Percentiles rank a stretch among this genome's conserved stretches.
Conservation (phyloP, 2,797 vertebrate genomes). For the Rousettus madagascariensis region DNA sequence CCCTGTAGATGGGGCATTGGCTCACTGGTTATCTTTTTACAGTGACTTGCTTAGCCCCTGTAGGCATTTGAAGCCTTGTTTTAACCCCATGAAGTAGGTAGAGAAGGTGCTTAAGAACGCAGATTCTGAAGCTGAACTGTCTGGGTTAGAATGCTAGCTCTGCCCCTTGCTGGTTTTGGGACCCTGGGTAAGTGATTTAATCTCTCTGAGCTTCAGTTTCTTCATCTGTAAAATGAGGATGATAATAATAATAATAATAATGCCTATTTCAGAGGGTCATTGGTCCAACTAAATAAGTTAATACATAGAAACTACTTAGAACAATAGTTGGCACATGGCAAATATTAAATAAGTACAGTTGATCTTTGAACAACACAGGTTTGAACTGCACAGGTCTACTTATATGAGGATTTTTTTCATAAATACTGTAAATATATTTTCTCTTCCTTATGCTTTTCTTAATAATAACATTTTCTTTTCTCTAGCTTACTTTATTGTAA, state of each 20-base stretch:
- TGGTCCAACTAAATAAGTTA: not conserved
- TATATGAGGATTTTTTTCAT: not conserved
- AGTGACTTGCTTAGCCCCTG: not conserved
- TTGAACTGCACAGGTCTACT: not conserved
- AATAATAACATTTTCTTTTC: not conserved
- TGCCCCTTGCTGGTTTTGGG: not conserved
- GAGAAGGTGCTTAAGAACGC: not conserved
- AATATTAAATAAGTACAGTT: not conserved
- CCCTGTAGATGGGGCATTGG: not conserved
- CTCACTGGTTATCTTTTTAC: not conserved
- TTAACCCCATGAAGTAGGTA: not conserved
- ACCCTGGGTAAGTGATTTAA: not conserved
- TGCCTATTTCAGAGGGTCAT: not conserved
- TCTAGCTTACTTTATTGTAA: not conserved
- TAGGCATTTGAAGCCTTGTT: not conserved
- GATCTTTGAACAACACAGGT: not conserved
- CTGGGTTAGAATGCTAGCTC: not conserved
- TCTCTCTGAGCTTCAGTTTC: not conserved
- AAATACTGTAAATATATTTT: not conserved
- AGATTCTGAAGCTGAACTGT: not conserved
- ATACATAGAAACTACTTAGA: not conserved
- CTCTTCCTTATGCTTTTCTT: not conserved
- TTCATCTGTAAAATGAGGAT: conserved; percentile 20
- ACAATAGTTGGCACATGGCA: not conserved
- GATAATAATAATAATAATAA: not conserved